phyloP scores from a whole-genome alignment of 2,888 invertebrate genomes.

The Neria commutata region DNA sequence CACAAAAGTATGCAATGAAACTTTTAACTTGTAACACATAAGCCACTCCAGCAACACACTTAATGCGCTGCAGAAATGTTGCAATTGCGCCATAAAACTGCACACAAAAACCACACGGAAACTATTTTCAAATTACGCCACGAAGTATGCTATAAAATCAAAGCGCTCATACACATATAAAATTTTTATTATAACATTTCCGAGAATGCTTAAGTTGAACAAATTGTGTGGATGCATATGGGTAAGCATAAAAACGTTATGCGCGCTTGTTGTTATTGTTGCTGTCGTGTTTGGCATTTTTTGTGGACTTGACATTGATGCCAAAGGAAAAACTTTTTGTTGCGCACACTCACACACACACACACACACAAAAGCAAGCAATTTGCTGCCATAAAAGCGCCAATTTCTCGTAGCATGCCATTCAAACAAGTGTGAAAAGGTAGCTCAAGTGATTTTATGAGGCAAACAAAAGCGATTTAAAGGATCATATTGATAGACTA shows the following conservation, averaged over 20 bases:
- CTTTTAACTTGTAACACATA: no score
- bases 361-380: no score
- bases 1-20: no score
- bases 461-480: no score
- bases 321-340: neutral
- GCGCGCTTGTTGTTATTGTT: neutral
- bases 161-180: neutral
- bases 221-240: slow-evolving; percentile 1
- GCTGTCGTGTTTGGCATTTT: slow-evolving; percentile 1
- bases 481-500: no score
- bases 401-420: no score
- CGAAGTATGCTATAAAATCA: slow-evolving; percentile 24
- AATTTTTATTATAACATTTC: slow-evolving; percentile 17
- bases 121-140: slow-evolving; percentile 7
- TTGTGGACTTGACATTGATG: slow-evolving; percentile 8
- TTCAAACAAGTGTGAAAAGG: no score
- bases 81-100: neutral
- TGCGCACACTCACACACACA: no score
- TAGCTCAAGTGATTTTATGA: no score
- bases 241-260: neutral
- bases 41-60: no score
- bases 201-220: slow-evolving; percentile 1
- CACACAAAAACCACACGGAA: neutral
- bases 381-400: no score
- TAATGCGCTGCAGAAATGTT: no score